These are phyloP conservation scores for Agapetus fuscipes DNA, from an alignment of 2,888 invertebrate genomes.

Conservation along the genomic window DNA sequence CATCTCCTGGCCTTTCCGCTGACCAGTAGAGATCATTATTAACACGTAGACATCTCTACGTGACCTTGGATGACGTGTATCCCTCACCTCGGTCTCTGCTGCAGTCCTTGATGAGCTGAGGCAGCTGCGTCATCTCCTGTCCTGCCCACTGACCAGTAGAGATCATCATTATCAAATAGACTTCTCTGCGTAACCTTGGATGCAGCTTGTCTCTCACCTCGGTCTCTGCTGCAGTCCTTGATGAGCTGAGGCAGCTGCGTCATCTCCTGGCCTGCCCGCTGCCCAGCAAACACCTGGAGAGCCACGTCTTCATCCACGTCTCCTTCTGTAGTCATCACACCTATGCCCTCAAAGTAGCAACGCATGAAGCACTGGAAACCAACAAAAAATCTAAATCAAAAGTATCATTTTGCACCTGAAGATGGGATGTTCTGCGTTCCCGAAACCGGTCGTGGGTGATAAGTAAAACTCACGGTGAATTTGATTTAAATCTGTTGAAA, in stretches of 20 bases:
- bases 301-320: slow-evolving; percentile 34
- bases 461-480: no score
- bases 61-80: no score
- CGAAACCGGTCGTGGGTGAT: no score
- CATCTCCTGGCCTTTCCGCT: background rate
- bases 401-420: background rate
- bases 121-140: no score
- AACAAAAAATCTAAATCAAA: background rate
- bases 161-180: background rate
- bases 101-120: background rate
- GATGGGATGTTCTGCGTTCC: no score
- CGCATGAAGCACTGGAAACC: slow-evolving; percentile 42
- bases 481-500: no score
- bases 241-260: slow-evolving; percentile 30
- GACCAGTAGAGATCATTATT: background rate
- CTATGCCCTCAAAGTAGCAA: slow-evolving; percentile 41
- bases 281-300: slow-evolving; percentile 29
- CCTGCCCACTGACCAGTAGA: background rate
- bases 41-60: no score
- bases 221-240: slow-evolving; percentile 27
- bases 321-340: slow-evolving; percentile 37
- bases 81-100: no score
- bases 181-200: no score
- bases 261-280: slow-evolving; percentile 26
- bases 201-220: slow-evolving; percentile 25